A percentile compares a stretch with the other conserved stretches of the same genome.
Evolutionary conservation across 1,140 invertebrate genomes (phyloP).

Genomic region (Neocloeon triangulifer): DNA sequence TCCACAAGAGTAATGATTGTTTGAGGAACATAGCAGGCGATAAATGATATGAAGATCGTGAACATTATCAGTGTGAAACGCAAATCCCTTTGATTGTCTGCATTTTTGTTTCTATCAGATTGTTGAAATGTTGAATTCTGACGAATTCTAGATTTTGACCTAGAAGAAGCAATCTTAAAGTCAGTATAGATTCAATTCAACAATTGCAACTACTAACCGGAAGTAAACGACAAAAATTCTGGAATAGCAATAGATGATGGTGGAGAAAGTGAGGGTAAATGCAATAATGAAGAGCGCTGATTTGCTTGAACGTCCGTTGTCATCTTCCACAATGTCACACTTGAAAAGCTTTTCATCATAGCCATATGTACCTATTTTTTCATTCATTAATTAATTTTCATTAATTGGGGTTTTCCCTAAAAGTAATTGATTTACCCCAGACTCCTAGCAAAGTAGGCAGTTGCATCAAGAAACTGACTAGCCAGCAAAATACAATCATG

Average conservation of each 20-base stretch:
- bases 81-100: too few relatives aligned
- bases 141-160: too few relatives aligned
- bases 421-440: conserved; percentile 39
- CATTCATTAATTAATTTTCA: conserved; percentile 15
- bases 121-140: too few relatives aligned
- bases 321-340: conserved; percentile 56
- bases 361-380: conserved; percentile 38
- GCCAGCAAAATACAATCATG: conserved; percentile 66
- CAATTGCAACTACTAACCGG: too few relatives aligned
- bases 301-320: conserved; percentile 44
- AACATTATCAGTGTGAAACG: too few relatives aligned
- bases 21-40: too few relatives aligned
- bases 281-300: conserved; percentile 59
- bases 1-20: too few relatives aligned
- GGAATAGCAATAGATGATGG: conserved; percentile 68
- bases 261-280: conserved; percentile 56
- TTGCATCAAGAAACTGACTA: conserved; percentile 64
- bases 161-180: too few relatives aligned
- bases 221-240: conserved; percentile 75
- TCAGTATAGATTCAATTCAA: too few relatives aligned
- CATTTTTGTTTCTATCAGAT: too few relatives aligned
- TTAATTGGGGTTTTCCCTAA: conserved; percentile 12
- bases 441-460: conserved; percentile 52
- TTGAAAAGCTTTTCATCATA: conserved; percentile 54
- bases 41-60: too few relatives aligned